Evolutionary conservation across 2,888 invertebrate genomes (phyloP).

Genomic region (Rhagonycha lutea): DNA sequence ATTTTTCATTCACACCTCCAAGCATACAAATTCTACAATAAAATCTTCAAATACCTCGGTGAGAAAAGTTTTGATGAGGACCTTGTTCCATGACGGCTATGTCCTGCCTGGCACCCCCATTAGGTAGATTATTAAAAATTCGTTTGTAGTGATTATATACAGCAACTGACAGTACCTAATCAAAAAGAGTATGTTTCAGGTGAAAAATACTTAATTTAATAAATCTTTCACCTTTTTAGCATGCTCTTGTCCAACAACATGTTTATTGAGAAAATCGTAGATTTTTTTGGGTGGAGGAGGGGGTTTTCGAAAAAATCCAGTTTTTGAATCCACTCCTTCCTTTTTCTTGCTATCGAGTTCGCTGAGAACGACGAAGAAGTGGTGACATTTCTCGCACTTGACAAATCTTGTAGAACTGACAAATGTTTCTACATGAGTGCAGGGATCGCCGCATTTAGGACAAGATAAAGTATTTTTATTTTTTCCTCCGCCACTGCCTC

Average conservation of each 20-base stretch:
- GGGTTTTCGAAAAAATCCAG: conserved; percentile 77
- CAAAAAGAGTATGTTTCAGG: conserved; percentile 17
- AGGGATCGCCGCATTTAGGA: conserved; percentile 96
- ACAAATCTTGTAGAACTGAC: conserved; percentile 96
- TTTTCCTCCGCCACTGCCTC: conserved; percentile 61
- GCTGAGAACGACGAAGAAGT: conserved; percentile 94
- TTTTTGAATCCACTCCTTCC: conserved; percentile 75
- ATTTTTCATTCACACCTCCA: background rate
- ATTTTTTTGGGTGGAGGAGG: conserved; percentile 98
- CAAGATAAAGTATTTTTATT: conserved; percentile 84
- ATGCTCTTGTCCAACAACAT: conserved; percentile 95
- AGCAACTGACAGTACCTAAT: conserved; percentile 86
- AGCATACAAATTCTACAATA: background rate
- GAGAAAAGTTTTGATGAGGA: conserved; percentile 69
- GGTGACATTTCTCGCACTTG: conserved; percentile 97
- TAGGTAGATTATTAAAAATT: conserved; percentile 89
- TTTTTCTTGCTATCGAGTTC: conserved; percentile 92
- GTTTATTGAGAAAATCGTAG: conserved; percentile 92
- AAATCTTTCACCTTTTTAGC: conserved; percentile 77
- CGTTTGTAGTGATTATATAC: conserved; percentile 99
- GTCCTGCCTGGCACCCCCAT: conserved; percentile 53
- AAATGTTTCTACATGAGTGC: conserved; percentile 95
- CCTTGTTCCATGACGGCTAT: conserved; percentile 67
- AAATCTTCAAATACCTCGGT: conserved; percentile 64
- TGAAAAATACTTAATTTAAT: background rate